A percentile compares a stretch with the other conserved stretches of the same genome.
phyloP scores from a whole-genome alignment of 1,140 invertebrate species.

The Stegodyphus dumicola region DNA sequence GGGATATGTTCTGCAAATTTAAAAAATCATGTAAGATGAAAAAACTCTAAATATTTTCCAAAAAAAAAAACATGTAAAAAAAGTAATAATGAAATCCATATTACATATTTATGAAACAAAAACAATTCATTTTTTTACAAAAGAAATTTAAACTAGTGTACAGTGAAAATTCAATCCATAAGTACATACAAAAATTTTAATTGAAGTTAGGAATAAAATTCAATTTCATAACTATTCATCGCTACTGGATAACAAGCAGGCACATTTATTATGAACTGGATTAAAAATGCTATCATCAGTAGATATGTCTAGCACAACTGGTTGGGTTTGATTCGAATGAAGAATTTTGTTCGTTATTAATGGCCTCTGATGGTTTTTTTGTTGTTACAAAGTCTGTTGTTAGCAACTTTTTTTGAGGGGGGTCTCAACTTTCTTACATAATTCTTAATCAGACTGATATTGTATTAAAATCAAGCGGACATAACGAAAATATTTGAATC shows the following conservation, averaged over 20 bases:
- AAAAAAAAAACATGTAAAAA: background rate
- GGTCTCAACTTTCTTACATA: background rate
- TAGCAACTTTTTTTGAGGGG: background rate
- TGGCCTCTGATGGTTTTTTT: background rate
- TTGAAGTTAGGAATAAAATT: background rate
- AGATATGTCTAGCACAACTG: background rate
- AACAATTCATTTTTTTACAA: background rate
- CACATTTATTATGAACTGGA: background rate
- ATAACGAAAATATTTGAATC: too few relatives aligned
- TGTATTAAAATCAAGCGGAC: too few relatives aligned
- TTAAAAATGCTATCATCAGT: background rate
- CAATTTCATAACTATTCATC: background rate
- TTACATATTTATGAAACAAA: slow-evolving; percentile 1
- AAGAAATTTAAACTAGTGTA: background rate
- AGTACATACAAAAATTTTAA: background rate
- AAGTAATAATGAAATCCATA: background rate
- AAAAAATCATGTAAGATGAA: too few relatives aligned
- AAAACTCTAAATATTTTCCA: background rate
- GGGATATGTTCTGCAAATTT: background rate
- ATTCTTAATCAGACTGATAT: too few relatives aligned
- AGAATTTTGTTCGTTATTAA: background rate
- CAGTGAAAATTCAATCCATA: background rate
- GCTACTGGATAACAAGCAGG: background rate
- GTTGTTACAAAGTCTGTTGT: background rate
- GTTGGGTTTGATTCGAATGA: background rate